phyloP scores from a whole-genome alignment of 2,888 invertebrate genomes.

The Alloplasta piceator region DNA sequence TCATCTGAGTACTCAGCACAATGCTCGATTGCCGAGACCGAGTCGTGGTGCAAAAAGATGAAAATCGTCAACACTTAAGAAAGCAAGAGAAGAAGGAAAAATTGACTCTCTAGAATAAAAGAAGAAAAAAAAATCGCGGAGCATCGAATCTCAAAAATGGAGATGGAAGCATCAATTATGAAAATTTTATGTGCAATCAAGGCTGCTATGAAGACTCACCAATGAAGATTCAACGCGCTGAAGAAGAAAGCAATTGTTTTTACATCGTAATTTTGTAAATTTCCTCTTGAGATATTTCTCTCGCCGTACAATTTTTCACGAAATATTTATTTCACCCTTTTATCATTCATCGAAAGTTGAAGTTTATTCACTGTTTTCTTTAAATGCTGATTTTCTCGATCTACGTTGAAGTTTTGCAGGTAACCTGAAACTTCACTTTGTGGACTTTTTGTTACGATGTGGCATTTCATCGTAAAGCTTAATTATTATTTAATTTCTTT shows the following conservation, averaged over 20 bases:
- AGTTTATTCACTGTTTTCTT: neutral
- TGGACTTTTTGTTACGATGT: no score
- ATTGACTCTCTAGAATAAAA: neutral
- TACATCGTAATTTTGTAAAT: neutral
- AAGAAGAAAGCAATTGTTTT: neutral
- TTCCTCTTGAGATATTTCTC: neutral
- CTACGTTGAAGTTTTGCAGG: neutral
- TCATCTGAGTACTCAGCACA: conserved; percentile 72
- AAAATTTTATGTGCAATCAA: neutral
- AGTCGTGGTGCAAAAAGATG: conserved; percentile 17
- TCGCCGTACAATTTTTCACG: neutral
- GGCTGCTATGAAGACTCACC: neutral
- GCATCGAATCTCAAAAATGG: neutral
- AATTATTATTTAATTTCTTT: no score
- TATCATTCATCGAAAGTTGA: conserved; percentile 1
- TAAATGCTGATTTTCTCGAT: no score
- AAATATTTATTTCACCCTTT: neutral
- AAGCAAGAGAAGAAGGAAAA: neutral
- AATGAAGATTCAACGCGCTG: conserved; percentile 40
- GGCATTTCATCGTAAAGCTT: no score
- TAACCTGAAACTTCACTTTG: neutral
- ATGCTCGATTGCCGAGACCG: conserved; percentile 37
- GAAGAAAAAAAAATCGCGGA: neutral
- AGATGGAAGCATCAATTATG: neutral
- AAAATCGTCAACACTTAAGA: conserved; percentile 61